Evolutionary conservation across 2,113 vertebrate species (phyloP).

Genomic region (Sprattus sprattus): DNA sequence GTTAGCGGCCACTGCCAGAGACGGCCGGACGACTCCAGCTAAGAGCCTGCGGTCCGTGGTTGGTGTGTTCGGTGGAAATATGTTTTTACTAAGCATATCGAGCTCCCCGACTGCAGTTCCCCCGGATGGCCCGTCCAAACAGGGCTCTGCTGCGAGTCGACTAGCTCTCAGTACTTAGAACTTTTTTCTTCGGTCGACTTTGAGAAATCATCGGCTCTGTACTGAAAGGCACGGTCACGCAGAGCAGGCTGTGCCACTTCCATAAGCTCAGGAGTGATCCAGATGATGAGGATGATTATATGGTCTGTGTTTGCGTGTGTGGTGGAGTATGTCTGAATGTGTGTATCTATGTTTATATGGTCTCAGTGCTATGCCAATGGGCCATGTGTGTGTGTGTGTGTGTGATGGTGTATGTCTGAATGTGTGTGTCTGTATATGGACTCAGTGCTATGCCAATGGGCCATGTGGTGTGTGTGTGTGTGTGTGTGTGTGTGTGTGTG

Average conservation of each 20-base stretch:
- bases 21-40: slow-evolving; percentile 18
- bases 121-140: slow-evolving; percentile 26
- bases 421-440: too few species aligned
- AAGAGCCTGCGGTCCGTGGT: slow-evolving; percentile 33
- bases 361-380: not conserved
- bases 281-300: not conserved
- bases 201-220: not conserved
- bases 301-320: not conserved
- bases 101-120: not conserved
- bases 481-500: too few species aligned
- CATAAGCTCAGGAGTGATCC: not conserved
- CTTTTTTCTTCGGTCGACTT: not conserved
- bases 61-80: slow-evolving; percentile 32
- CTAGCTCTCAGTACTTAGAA: not conserved
- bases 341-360: not conserved
- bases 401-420: too few species aligned
- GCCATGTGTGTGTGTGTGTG: too few species aligned
- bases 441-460: too few species aligned
- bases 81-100: slow-evolving; percentile 27
- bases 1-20: slow-evolving; percentile 14
- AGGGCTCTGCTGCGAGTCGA: not conserved
- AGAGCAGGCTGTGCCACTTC: not conserved
- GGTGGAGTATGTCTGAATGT: too few species aligned
- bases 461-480: too few species aligned
- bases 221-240: not conserved